These are phyloP conservation scores for Torymus aiolomorphi DNA, from an alignment of 2,888 invertebrate species.

Conservation along the genomic window DNA sequence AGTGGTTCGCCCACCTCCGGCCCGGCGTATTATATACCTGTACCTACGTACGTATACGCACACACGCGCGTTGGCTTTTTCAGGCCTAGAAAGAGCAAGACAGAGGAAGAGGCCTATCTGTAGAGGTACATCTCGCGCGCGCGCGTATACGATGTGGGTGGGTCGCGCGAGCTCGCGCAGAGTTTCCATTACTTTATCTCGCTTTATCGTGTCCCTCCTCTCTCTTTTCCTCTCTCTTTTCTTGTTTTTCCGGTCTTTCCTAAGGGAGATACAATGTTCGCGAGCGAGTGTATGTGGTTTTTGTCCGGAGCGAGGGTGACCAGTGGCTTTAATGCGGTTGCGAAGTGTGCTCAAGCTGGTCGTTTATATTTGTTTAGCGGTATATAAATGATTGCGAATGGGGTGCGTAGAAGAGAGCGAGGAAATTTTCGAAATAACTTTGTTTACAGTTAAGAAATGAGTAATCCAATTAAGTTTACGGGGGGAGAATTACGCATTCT, in stretches of 20 bases:
- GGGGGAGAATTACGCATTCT: too few relatives aligned
- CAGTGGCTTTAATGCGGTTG: neutral
- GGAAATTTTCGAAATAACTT: too few relatives aligned
- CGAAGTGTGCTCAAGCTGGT: neutral
- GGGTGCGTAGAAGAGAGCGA: too few relatives aligned
- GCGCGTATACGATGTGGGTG: constrained; percentile 66
- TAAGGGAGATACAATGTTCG: too few relatives aligned
- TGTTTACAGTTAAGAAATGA: too few relatives aligned
- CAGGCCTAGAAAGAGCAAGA: constrained; percentile 60
- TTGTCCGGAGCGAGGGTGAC: neutral
- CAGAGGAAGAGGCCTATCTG: constrained; percentile 59
- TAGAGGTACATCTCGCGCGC: constrained; percentile 60
- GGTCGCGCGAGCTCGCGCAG: constrained; percentile 44
- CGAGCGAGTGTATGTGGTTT: neutral
- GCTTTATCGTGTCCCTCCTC: constrained; percentile 39
- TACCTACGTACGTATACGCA: constrained; percentile 1
- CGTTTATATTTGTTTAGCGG: neutral
- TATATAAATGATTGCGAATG: neutral
- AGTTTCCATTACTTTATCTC: constrained; percentile 54
- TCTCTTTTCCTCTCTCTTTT: constrained; percentile 48
- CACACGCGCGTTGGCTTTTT: constrained; percentile 50
- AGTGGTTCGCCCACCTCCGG: constrained; percentile 72
- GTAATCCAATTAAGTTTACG: too few relatives aligned
- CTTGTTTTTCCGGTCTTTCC: constrained; percentile 55
- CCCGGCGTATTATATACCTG: constrained; percentile 24